Base-by-base conservation (phyloP, 2,888 invertebrate genomes). In the Branchellion lobata region DNA sequence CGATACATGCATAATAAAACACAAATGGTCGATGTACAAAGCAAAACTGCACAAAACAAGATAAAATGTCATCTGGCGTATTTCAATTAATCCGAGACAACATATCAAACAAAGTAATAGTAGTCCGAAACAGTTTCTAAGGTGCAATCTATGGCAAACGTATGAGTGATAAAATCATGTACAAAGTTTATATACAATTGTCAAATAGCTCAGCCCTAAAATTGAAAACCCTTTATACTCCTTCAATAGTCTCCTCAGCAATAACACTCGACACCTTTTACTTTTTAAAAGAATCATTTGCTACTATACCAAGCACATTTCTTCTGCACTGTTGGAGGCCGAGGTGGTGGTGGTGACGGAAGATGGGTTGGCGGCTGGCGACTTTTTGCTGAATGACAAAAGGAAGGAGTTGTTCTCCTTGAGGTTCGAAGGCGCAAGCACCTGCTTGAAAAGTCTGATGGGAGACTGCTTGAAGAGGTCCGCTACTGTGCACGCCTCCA, bases 381-480 rank as follows among this genome's bases (percentile, higher is more conserved):
- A 57, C 61, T 57, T 57, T 57, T 57, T 57, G 61, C n/a, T 57
- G n/a, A 57, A 57, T 5, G 61, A 57, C 61, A 57, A n/a, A 57
- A 57, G 61, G 21, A 57, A 57, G 21, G 61, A 57, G 21, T 57
- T 57, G 61, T 57, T 57, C 24, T 57, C 61, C 21, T 57, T 57
- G 5, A 57, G 24, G 61, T 57, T 57, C 3, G 61, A 57, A 57
- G 61, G 61, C 5, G 61, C 61, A 18, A 57, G 61, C 3, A 57
- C 61, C 24, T 57, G 61, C 24, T 57, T 57, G 61, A 57, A 57
- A n/a, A 57, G 61, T 24, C 61, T 18, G 24, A 57, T 57, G 24
- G 61, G 61, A 57, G 61, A 57, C 61, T 57, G 61, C 61, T 57
- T 57, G 61, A 57, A 57, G n/a, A 57, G 61, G 61, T 57, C 61